These are phyloP conservation scores for Pseudopodoces humilis DNA, from an alignment of 2,113 vertebrate genomes.

Conservation along the genomic window DNA sequence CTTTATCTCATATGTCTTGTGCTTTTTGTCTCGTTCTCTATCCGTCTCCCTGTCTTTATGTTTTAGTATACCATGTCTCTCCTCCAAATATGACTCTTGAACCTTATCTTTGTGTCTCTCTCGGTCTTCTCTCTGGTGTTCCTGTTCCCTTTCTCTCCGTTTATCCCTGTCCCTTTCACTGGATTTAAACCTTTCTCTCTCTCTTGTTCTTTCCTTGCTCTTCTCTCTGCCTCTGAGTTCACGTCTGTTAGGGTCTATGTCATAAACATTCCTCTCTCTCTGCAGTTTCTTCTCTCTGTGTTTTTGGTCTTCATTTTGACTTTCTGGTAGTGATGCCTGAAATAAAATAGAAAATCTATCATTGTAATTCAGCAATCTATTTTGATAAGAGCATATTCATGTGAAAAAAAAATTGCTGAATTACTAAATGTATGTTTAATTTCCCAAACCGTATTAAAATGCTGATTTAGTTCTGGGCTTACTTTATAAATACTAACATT, in stretches of 20 bases:
- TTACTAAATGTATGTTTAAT: background rate
- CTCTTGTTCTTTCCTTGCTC: conserved; percentile 59
- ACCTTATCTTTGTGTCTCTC: conserved; percentile 1
- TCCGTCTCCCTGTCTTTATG: conserved; percentile 21
- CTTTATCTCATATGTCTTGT: conserved; percentile 20
- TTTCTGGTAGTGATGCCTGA: conserved; percentile 52
- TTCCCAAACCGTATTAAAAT: background rate
- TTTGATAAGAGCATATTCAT: background rate
- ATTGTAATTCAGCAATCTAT: background rate
- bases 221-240: conserved; percentile 47
- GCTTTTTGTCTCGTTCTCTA: conserved; percentile 30
- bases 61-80: conserved; percentile 40
- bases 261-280: conserved; percentile 30
- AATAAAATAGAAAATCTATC: background rate
- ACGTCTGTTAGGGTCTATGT: background rate
- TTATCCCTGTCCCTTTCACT: conserved; percentile 64
- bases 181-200: conserved; percentile 58
- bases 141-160: conserved; percentile 28
- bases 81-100: background rate
- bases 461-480: background rate
- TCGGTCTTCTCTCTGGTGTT: background rate
- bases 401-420: background rate
- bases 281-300: conserved; percentile 59
- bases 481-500: background rate
- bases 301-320: conserved; percentile 64